Conservation (phyloP, 1,140 invertebrate species). For the Colletes latitarsis region DNA sequence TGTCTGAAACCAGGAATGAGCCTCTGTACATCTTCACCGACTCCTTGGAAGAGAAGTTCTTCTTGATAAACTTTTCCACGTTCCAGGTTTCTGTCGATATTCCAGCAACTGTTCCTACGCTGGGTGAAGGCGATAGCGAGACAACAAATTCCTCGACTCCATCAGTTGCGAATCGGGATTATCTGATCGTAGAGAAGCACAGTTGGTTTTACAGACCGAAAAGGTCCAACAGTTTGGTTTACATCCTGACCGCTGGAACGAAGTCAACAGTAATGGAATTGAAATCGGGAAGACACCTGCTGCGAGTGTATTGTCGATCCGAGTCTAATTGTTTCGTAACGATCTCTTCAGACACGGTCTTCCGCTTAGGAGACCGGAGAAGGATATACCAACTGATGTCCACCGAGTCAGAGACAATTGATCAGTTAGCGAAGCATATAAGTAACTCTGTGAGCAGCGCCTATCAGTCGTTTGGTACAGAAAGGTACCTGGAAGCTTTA, state of each 20-base stretch:
- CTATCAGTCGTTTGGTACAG: slow-evolving; percentile 68
- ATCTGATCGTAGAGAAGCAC: slow-evolving; percentile 64
- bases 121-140: not conserved
- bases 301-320: slow-evolving; percentile 68
- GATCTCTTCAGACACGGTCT: slow-evolving; percentile 68
- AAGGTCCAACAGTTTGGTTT: slow-evolving; percentile 31
- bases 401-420: slow-evolving; percentile 57
- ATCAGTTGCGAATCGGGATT: not conserved
- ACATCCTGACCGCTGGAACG: slow-evolving; percentile 64
- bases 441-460: slow-evolving; percentile 50
- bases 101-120: no score
- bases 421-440: slow-evolving; percentile 41
- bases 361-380: slow-evolving; percentile 65
- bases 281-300: slow-evolving; percentile 66
- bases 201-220: slow-evolving; percentile 59
- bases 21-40: slow-evolving; percentile 76
- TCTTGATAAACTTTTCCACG: slow-evolving; percentile 68
- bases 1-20: slow-evolving; percentile 64
- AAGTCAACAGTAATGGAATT: slow-evolving; percentile 66
- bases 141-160: fast-evolving
- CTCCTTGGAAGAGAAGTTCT: slow-evolving; percentile 67
- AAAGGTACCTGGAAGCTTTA: slow-evolving; percentile 50
- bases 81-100: not conserved
- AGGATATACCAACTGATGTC: slow-evolving; percentile 69
- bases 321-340: slow-evolving; percentile 58